Conservation (phyloP, 2,113 vertebrate genomes). For the Cairina moschata region DNA sequence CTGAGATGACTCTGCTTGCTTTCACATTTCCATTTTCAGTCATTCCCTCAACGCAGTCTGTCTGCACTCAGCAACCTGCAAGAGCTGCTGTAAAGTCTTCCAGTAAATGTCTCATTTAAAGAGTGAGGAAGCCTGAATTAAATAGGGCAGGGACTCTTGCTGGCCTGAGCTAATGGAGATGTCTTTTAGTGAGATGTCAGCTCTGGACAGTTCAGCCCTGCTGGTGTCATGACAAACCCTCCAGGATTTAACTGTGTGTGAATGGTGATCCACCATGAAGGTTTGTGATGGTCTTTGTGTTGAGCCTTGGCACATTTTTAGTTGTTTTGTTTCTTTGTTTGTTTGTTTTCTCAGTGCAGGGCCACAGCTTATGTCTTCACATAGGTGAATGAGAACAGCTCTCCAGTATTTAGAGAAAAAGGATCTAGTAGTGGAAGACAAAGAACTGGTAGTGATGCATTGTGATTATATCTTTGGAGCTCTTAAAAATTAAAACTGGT, state of each 20-base stretch:
- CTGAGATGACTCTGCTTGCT: not conserved
- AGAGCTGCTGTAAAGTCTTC: slow-evolving; percentile 48
- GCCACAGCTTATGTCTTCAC: not conserved
- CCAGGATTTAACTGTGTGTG: not conserved
- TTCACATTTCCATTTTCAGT: slow-evolving; percentile 25
- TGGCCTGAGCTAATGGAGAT: slow-evolving; percentile 55
- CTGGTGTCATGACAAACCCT: slow-evolving; percentile 13
- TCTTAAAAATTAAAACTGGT: not conserved
- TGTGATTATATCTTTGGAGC: not conserved
- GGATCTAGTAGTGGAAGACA: not conserved
- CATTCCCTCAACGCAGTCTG: not conserved
- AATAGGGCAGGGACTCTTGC: slow-evolving; percentile 57
- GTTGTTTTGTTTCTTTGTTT: not conserved
- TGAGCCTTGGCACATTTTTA: not conserved
- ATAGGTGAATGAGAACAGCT: not conserved
- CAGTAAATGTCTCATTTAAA: slow-evolving; percentile 68
- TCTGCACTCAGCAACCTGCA: slow-evolving; percentile 53
- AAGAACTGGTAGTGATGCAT: not conserved
- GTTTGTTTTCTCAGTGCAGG: not conserved
- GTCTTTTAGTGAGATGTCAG: slow-evolving; percentile 61
- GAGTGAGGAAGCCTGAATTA: slow-evolving; percentile 62
- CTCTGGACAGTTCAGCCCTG: slow-evolving; percentile 38
- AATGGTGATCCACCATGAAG: not conserved
- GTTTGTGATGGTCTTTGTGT: not conserved
- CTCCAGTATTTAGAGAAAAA: not conserved